Evolutionary conservation across 2,797 vertebrate genomes (phyloP).

Genomic region (Taenioides sp.): DNA sequence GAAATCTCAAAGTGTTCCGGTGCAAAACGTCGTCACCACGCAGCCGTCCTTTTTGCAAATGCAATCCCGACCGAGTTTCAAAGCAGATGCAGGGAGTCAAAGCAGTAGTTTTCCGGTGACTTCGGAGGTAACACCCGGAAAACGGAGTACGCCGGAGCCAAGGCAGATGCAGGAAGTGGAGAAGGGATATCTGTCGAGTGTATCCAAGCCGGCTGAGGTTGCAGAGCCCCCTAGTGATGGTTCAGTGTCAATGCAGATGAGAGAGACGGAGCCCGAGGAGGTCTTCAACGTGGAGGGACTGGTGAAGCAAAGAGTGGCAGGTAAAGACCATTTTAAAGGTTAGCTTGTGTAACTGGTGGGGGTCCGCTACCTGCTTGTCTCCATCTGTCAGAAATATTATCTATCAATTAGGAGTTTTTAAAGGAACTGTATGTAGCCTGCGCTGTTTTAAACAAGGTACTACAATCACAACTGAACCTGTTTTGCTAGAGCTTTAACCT

Average conservation of each 20-base stretch:
- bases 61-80: constrained; percentile 69
- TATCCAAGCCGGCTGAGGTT: constrained; percentile 55
- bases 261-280: constrained; percentile 80
- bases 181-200: constrained; percentile 66
- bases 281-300: constrained; percentile 91
- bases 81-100: constrained; percentile 56
- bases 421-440: too few relatives aligned
- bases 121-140: constrained; percentile 49
- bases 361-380: too few relatives aligned
- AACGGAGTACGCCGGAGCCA: constrained; percentile 62
- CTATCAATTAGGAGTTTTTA: too few relatives aligned
- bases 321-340: constrained; percentile 70
- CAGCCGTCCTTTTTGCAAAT: constrained; percentile 80
- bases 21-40: constrained; percentile 78
- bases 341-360: not conserved
- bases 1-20: constrained; percentile 87
- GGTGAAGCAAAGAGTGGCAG: constrained; percentile 95
- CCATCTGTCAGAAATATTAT: too few relatives aligned
- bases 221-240: constrained; percentile 43
- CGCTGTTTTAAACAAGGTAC: too few relatives aligned
- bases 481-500: too few relatives aligned
- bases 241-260: constrained; percentile 71
- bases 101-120: constrained; percentile 43
- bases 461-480: too few relatives aligned
- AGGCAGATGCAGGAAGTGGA: constrained; percentile 60